These are phyloP conservation scores for Heliconius ethilla DNA, from an alignment of 2,888 invertebrate species.

Conservation along the genomic window DNA sequence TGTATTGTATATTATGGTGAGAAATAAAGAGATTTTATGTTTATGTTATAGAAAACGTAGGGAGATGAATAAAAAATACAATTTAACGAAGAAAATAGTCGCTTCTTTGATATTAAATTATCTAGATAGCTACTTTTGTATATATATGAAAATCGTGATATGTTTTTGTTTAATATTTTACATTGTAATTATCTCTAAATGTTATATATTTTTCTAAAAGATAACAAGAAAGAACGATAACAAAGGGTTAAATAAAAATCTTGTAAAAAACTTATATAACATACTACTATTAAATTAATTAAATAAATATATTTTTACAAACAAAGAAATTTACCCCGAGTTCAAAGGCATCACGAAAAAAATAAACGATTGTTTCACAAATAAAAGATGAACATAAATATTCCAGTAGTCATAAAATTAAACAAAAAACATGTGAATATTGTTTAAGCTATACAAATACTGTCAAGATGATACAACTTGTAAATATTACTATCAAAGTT, in stretches of 20 bases:
- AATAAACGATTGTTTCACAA: not conserved
- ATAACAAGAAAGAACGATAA: too few relatives aligned
- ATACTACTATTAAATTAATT: not conserved
- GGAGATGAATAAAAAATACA: not conserved
- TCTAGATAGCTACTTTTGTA: not conserved
- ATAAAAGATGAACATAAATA: not conserved
- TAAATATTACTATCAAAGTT: slow-evolving; percentile 16
- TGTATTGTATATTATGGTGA: too few relatives aligned
- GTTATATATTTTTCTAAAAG: too few relatives aligned
- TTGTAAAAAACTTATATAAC: not conserved
- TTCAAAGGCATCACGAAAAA: not conserved
- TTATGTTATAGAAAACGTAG: too few relatives aligned
- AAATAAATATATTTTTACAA: not conserved
- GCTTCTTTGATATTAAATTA: not conserved
- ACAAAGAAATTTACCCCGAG: not conserved
- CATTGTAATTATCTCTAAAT: not conserved
- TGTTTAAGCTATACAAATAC: not conserved
- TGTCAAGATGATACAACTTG: not conserved
- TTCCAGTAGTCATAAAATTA: not conserved
- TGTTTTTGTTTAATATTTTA: slow-evolving; percentile 3
- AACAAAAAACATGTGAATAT: slow-evolving; percentile 5
- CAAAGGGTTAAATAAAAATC: too few relatives aligned
- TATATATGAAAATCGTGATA: not conserved
- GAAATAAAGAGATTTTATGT: too few relatives aligned
- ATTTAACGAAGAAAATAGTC: not conserved